A percentile compares a stretch with the other conserved stretches of the same genome.
Evolutionary conservation across 2,888 invertebrate genomes (phyloP).

Genomic region (Nemotelus nigrinus): DNA sequence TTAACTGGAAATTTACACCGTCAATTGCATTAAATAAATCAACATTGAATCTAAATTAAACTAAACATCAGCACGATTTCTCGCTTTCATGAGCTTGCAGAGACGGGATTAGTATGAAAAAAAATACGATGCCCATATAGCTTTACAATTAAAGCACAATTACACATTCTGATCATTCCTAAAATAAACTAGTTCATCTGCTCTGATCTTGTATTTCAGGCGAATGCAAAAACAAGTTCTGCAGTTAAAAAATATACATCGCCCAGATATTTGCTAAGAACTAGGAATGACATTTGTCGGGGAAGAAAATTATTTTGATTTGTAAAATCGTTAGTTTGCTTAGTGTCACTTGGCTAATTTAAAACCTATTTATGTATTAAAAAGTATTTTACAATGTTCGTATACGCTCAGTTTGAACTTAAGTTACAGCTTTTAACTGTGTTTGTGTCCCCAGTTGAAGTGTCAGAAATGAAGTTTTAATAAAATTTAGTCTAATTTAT

Average conservation of each 20-base stretch:
- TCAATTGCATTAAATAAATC: too few species aligned
- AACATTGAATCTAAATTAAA: too few species aligned
- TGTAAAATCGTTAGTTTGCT: neutral
- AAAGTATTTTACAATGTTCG: neutral
- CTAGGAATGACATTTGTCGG: neutral
- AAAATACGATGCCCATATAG: slow-evolving; percentile 63
- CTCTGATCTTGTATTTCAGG: too few species aligned
- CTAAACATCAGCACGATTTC: slow-evolving; percentile 6
- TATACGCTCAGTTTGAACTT: slow-evolving; percentile 65
- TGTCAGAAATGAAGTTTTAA: neutral
- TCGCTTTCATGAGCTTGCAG: slow-evolving; percentile 25
- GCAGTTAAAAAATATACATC: too few species aligned
- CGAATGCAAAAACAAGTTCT: too few species aligned
- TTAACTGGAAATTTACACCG: too few species aligned
- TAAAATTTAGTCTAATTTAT: slow-evolving; percentile 14
- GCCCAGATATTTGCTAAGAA: neutral
- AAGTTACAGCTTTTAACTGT: slow-evolving; percentile 56
- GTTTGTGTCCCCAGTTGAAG: neutral
- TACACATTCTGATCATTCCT: too few species aligned
- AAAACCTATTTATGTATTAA: too few species aligned
- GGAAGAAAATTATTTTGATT: neutral
- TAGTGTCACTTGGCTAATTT: too few species aligned
- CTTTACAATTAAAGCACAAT: slow-evolving; percentile 56
- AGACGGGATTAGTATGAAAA: neutral
- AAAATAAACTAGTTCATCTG: too few species aligned